Evolutionary conservation across 2,113 vertebrate species (phyloP).

Genomic region (Ceyx melanurus): DNA sequence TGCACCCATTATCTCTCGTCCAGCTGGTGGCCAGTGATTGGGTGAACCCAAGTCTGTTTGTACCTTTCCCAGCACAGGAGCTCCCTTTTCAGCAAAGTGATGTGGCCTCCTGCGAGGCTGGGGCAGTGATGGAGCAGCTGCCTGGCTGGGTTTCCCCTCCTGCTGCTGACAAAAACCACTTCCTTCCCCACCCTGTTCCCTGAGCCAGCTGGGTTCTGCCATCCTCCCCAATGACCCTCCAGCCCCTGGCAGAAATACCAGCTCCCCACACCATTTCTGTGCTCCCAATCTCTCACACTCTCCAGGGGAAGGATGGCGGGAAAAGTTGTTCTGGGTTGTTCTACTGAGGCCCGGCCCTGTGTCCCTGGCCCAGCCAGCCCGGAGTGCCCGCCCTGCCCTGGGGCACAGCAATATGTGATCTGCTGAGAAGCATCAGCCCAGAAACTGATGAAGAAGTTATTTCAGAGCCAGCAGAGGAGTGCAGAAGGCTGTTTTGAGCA

Average conservation of each 20-base stretch:
- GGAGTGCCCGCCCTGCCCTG: no score
- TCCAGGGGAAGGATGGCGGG: neutral
- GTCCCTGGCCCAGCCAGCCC: rapidly evolving
- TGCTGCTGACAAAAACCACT: neutral
- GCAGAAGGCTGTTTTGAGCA: neutral
- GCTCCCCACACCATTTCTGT: neutral
- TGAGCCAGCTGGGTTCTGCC: rapidly evolving
- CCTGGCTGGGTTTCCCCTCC: conserved; percentile 34
- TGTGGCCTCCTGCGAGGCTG: neutral
- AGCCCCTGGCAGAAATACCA: neutral
- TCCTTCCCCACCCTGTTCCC: neutral
- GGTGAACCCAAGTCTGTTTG: neutral
- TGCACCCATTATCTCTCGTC: rapidly evolving
- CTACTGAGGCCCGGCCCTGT: rapidly evolving
- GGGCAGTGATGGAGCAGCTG: neutral
- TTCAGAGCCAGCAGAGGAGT: neutral
- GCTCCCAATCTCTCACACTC: rapidly evolving
- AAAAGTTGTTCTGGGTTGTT: neutral
- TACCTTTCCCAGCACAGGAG: neutral
- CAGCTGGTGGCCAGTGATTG: neutral
- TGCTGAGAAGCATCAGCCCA: neutral
- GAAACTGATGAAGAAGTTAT: neutral
- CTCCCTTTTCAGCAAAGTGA: neutral
- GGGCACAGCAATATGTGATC: neutral
- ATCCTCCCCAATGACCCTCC: neutral